A percentile compares a stretch with the other conserved stretches of the same genome.
Conservation (phyloP, 2,797 vertebrate species). For the Thalassophryne amazonica region DNA sequence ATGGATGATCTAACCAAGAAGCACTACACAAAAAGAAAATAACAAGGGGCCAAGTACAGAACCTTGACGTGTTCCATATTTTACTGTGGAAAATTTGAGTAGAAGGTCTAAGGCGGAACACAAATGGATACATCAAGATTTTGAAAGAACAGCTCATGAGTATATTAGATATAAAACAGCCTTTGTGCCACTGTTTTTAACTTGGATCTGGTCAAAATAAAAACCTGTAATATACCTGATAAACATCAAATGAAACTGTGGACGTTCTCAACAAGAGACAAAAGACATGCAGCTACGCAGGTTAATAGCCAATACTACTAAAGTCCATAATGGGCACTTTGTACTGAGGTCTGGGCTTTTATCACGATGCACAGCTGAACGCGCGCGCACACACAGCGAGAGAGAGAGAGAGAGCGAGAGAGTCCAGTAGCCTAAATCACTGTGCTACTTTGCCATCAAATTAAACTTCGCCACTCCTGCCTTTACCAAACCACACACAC, state of each 20-base stretch:
- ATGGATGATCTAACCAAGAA: too few relatives aligned
- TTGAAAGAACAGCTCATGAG: neutral
- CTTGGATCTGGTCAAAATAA: neutral
- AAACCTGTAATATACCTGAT: too few relatives aligned
- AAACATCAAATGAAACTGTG: neutral
- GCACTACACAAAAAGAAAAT: too few relatives aligned
- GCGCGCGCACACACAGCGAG: neutral
- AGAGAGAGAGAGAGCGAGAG: constrained; percentile 7
- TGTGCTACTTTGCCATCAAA: constrained; percentile 40
- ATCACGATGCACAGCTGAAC: constrained; percentile 4
- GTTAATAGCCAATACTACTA: constrained; percentile 4
- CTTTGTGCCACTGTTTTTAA: neutral
- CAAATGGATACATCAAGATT: neutral
- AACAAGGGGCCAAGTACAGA: too few relatives aligned
- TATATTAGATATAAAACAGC: neutral
- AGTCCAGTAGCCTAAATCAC: constrained; percentile 32
- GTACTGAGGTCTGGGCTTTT: constrained; percentile 12
- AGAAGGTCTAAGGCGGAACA: neutral
- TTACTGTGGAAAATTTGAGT: too few relatives aligned
- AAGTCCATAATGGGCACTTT: constrained; percentile 10
- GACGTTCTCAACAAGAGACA: neutral
- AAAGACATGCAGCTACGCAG: neutral
- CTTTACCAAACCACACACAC: constrained; percentile 55
- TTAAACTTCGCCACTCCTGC: constrained; percentile 34
- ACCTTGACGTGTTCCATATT: too few relatives aligned